Base-by-base conservation (phyloP, 1,140 invertebrate species). In the Meloidogyne floridensis region DNA sequence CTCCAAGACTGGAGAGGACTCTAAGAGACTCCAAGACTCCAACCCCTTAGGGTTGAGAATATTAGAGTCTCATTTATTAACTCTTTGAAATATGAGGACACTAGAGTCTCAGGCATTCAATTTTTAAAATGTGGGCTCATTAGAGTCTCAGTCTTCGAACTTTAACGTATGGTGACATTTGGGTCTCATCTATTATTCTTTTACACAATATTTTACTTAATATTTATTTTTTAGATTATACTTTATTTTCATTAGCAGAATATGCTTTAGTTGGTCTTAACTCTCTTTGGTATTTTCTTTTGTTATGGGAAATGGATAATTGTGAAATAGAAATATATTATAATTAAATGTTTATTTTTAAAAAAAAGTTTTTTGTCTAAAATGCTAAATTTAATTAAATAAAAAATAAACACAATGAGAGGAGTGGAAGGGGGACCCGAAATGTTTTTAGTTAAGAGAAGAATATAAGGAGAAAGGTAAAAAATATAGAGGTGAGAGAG, bases 171-270 rank as follows among this genome's bases (percentile, higher is more conserved):
- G 32, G 32, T 0, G 32, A 32, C 32, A 32, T 32, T 2, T 32
- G 32, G 32, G 32, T 32, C 32, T 32, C 32, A 32, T 32, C 2
- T 32, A 32, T 32, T 32, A 32, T 32, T 32, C 32, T 32, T 32
- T 20, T 32, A 0, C 32, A 32, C 32, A 32, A 32, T 32, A 32
- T 32, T 32, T 32, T 32, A 32, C 32, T 32, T n/a, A 75, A 76
- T 8, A 11, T 70, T 53, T 76, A n/a, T 79, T 81, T 76, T 88
- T 47, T 73, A 90, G 88, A 87, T 5, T 89, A 90, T 76, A 74
- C 77, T 51, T 47, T 84, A 10, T 89, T 89, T 81, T 87, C 87
- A 0, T 69, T 89, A 7, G 87, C 87, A 32, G 88, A 89, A 78
- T 89, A 89, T 54, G 81, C 89, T 15, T 47, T 86, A 32, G 86